phyloP scores from a whole-genome alignment of 2,113 vertebrate species.

The Hemichromis elongatus region DNA sequence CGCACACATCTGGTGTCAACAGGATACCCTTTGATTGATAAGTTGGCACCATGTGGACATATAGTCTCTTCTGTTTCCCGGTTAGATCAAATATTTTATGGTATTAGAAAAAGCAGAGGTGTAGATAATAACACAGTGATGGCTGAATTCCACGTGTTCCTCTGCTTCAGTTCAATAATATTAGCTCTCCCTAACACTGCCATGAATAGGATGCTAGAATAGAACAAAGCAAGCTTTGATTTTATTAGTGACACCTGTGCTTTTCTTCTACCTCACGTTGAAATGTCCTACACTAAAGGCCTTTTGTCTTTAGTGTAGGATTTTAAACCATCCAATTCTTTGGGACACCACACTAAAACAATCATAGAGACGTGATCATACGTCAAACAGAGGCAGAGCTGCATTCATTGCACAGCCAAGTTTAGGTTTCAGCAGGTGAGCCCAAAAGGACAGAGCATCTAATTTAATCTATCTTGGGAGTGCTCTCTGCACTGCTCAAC shows the following conservation, averaged over 20 bases:
- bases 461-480: slow-evolving; percentile 61
- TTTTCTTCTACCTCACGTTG: background rate
- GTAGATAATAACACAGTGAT: background rate
- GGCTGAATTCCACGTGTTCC: background rate
- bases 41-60: background rate
- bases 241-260: background rate
- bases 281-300: background rate
- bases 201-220: background rate
- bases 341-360: background rate
- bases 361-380: slow-evolving; percentile 12
- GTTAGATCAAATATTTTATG: background rate
- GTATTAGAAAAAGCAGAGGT: background rate
- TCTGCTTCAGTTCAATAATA: background rate
- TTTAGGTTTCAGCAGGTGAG: slow-evolving; percentile 72
- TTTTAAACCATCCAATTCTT: background rate
- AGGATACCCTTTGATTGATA: background rate
- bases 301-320: background rate
- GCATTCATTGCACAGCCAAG: slow-evolving; percentile 36
- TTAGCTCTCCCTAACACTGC: background rate
- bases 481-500: slow-evolving; percentile 50
- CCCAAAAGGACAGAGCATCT: slow-evolving; percentile 54
- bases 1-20: background rate
- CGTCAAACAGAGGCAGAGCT: slow-evolving; percentile 30
- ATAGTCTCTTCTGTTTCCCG: background rate
- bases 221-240: background rate